Base-by-base conservation (phyloP, 2,888 invertebrate species). In the Drosophila pullipes region DNA sequence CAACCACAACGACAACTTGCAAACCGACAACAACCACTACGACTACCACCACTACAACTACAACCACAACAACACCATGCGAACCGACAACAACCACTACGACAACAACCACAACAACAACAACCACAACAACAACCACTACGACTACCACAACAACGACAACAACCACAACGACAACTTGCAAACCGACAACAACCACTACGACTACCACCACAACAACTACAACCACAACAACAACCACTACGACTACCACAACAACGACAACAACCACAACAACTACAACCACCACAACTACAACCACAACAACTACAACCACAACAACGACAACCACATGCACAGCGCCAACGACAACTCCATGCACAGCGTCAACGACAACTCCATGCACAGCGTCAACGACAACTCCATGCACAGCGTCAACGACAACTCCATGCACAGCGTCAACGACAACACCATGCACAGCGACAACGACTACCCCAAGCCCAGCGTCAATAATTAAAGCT, bases 321-420 rank as follows among this genome's bases (percentile, higher is more conserved):
- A 6, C 30, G 6, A 30, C 30, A 4, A 31, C 58, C 7, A 1
- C 61, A 18, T 52, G 50, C 11, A 37, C 57, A 0, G 54, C 58
- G 18, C 50, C 67, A 16, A 41, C 69, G 3, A 52, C 62, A 30
- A 57, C 63, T 0, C 31, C 61, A 18, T 52, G 50, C 11, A 37
- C 57, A 0, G 54, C 58, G 18, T 53, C 67, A 16, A 41, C 69
- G 3, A 52, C 62, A 30, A 57, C 63, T 0, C 31, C 61, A 18
- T 52, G 50, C 0, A 52, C 50, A 16, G 39, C 61, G 4, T 50
- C 10, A 22, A 39, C 61, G 4, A 18, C 44, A 4, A 11, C 61
- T 3, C 54, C 81, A 1, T 71, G 76, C 11, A 37, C 57, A 0
- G 54, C 58, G 18, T 53, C 67, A 16, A 50, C 62, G 13, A 47